These are phyloP conservation scores for Sapayoa aenigma DNA, from an alignment of 2,113 vertebrate genomes.

Conservation along the genomic window DNA sequence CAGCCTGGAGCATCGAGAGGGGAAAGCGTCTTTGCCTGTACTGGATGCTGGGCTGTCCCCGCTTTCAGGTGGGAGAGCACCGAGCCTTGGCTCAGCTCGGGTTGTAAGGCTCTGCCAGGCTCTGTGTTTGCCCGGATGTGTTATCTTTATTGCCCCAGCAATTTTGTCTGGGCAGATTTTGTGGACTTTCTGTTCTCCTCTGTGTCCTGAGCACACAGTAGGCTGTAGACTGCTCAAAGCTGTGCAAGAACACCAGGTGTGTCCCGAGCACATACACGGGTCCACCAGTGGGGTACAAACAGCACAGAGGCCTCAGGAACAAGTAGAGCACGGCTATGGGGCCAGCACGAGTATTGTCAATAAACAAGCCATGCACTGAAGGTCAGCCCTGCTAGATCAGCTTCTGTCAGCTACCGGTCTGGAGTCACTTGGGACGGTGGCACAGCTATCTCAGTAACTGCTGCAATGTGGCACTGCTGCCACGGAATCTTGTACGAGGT, in stretches of 20 bases:
- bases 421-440: not conserved
- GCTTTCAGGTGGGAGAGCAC: not conserved
- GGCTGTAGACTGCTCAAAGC: not conserved
- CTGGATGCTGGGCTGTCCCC: not conserved
- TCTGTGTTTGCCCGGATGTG: not conserved
- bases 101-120: not conserved
- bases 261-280: fast-evolving
- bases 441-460: not conserved
- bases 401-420: not conserved
- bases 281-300: fast-evolving
- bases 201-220: not conserved
- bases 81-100: not conserved
- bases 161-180: not conserved
- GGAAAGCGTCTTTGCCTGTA: fast-evolving
- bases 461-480: not conserved
- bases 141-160: not conserved
- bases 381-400: not conserved
- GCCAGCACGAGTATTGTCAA: not conserved
- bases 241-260: not conserved
- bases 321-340: not conserved
- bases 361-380: fast-evolving
- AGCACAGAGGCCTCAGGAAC: not conserved
- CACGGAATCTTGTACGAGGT: fast-evolving
- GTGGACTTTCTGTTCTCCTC: not conserved
- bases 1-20: not conserved